Base-by-base conservation (phyloP, 2,113 vertebrate species). In the Neogobius melanostomus region DNA sequence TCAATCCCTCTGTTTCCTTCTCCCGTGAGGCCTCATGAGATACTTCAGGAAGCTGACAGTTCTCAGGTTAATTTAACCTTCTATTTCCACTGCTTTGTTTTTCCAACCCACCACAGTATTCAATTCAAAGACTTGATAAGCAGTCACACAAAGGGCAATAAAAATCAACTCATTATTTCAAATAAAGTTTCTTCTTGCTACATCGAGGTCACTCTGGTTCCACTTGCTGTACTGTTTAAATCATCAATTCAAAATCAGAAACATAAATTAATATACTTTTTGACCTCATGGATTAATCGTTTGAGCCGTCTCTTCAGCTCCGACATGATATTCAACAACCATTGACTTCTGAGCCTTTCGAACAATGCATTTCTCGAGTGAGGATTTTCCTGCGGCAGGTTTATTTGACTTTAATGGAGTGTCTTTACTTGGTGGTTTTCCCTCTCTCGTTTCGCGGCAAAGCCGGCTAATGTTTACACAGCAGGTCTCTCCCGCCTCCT, bases 381-480 rank as follows among this genome's bases (percentile, higher is more conserved):
- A 28, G 53, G 53, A 36, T 56, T 56, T 56, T 56, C 2, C 53
- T 5, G 53, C 56, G 6, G 21, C 56, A 74, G 47, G 66, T 16
- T 36, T 54, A 36, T 47, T 36, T 71, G 61, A 73, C 2, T 54
- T 63, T 47, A 59, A 50, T 57, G 4, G 52, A 15, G 11, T n/a
- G 53, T 45, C 48, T 77, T 69, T 69, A 42, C 49, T 57, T 71
- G n/a, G 44, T 72, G 54, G 63, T 68, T 85, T 91, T 90, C 84
- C 85, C 88, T 86, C 89, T 69, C 79, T 54, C 65, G 56, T 74
- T 82, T 64, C 61, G 49, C 75, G 82, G 80, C 85, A 87, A 85
- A 79, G 53, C 79, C 71, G 60, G 69, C 17, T 85, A 80, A 89
- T 90, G 79, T 88, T 91, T 88, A 89, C 84, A 71, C 75, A 76